Conservation (phyloP, 2,113 vertebrate species). For the Lagopus muta region DNA sequence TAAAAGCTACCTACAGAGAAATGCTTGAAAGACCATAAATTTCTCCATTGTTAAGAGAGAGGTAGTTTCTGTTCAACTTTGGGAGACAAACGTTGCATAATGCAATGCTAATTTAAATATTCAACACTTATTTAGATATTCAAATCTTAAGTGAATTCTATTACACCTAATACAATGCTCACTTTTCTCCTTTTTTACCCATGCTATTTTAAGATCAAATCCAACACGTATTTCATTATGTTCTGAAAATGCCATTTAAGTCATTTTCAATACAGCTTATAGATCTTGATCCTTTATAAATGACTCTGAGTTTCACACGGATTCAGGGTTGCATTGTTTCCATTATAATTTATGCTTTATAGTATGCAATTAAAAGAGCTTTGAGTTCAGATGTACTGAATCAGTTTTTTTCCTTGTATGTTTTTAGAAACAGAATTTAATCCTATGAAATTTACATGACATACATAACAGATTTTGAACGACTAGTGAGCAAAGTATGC, state of each 20-base stretch:
- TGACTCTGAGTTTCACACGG: background rate
- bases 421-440: background rate
- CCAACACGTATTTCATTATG: background rate
- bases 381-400: background rate
- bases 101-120: background rate
- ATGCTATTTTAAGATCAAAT: background rate
- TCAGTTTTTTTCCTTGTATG: background rate
- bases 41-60: background rate
- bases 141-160: background rate
- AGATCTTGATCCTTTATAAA: background rate
- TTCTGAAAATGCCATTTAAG: background rate
- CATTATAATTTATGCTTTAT: background rate
- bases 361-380: background rate
- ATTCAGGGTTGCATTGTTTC: background rate
- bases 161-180: background rate
- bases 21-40: background rate
- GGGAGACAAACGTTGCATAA: background rate
- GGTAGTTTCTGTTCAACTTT: background rate
- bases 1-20: background rate
- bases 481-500: background rate
- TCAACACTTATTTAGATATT: background rate
- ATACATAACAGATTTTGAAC: background rate
- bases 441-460: background rate
- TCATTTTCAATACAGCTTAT: background rate
- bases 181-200: background rate